phyloP scores from a whole-genome alignment of 2,113 vertebrate genomes.

The Gasterosteus aculeatus region DNA sequence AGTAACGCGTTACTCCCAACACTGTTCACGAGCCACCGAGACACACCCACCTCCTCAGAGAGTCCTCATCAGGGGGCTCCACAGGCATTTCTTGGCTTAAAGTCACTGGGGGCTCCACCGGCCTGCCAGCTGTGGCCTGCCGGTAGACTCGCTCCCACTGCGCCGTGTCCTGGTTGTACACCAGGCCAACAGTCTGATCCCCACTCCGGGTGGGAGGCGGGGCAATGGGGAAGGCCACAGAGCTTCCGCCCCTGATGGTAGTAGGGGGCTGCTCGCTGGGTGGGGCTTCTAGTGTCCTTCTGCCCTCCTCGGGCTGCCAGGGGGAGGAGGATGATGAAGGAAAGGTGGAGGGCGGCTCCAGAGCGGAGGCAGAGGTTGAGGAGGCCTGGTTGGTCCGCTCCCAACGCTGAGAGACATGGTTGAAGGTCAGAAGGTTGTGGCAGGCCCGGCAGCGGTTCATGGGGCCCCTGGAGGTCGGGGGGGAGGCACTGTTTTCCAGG shows the following conservation, averaged over 20 bases:
- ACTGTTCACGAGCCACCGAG: no score
- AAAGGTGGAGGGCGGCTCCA: conserved; percentile 64
- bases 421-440: conserved; percentile 98
- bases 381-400: conserved; percentile 90
- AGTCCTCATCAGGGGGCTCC: conserved; percentile 96
- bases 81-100: conserved; percentile 99
- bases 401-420: conserved; percentile 97
- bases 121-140: conserved; percentile 85
- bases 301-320: conserved; percentile 79
- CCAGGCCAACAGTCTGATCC: conserved; percentile 93
- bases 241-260: conserved; percentile 59
- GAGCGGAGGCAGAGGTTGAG: conserved; percentile 79
- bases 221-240: conserved; percentile 63
- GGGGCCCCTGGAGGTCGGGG: conserved; percentile 87
- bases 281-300: conserved; percentile 78
- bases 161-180: conserved; percentile 97
- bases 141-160: conserved; percentile 96
- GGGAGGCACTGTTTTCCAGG: conserved; percentile 85
- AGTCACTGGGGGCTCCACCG: conserved; percentile 90
- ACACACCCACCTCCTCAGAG: conserved; percentile 90
- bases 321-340: conserved; percentile 38
- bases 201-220: conserved; percentile 82
- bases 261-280: conserved; percentile 74
- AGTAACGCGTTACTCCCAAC: no score
- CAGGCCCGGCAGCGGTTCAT: conserved; percentile 97